Conservation (phyloP, 2,888 invertebrate genomes). For the Unio delphinus region DNA sequence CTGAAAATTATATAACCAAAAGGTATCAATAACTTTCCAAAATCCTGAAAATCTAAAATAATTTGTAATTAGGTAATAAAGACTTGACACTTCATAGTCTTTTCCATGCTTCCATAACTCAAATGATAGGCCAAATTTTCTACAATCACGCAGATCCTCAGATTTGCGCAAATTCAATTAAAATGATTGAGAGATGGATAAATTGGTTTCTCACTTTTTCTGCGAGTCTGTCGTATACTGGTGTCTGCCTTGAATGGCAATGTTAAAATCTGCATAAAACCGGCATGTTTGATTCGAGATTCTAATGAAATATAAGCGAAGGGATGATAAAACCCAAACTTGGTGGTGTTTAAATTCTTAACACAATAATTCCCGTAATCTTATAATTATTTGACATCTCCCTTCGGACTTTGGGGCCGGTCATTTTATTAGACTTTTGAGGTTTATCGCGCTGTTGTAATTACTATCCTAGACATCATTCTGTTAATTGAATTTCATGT, state of each 20-base stretch:
- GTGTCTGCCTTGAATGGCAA: conserved; percentile 12
- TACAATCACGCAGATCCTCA: conserved; percentile 3
- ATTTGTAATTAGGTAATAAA: too few relatives aligned
- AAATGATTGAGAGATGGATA: conserved; percentile 39
- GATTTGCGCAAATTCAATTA: conserved; percentile 37
- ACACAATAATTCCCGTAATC: conserved; percentile 31
- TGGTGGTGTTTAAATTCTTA: conserved; percentile 31
- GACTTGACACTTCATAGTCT: too few relatives aligned
- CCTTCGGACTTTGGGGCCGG: conserved; percentile 29
- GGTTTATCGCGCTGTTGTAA: conserved; percentile 18
- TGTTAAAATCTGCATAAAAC: conserved; percentile 39
- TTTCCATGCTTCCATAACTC: too few relatives aligned
- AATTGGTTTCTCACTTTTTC: conserved; percentile 36
- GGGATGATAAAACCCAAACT: conserved; percentile 16
- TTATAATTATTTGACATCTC: conserved; percentile 36
- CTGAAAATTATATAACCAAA: too few relatives aligned
- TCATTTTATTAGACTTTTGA: conserved; percentile 37
- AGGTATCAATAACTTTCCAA: too few relatives aligned
- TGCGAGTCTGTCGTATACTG: too few relatives aligned
- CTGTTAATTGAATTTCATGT: conserved; percentile 41
- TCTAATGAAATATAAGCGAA: conserved; percentile 33
- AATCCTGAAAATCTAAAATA: too few relatives aligned
- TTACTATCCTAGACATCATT: conserved; percentile 19
- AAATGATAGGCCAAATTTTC: too few relatives aligned
- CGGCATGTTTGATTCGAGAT: conserved; percentile 23